Base-by-base conservation (phyloP, 2,888 invertebrate genomes). In the Trachelus iudaicus region DNA sequence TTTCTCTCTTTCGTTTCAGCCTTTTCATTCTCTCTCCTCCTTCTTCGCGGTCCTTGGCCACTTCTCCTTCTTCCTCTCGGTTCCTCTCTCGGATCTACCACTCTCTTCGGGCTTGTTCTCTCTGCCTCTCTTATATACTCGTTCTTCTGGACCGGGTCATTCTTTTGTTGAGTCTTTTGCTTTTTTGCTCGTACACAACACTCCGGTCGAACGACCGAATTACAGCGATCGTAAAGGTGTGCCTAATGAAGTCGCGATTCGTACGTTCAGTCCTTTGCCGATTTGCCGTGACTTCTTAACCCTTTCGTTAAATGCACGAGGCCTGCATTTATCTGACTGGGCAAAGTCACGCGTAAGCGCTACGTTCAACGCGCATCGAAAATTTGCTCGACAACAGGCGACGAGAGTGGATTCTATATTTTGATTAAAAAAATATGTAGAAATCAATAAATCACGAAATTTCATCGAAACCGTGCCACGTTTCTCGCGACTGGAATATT, bases 181-280 rank as follows among this genome's bases (percentile, higher is more conserved):
- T 82, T 83, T 83, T 86, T 85, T 84, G 83, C 81, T 80, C 73
- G 75, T 77, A 76, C 78, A 79, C 83, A 79, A 74, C 69, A 77
- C 37, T 75, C 75, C 69, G 71, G 37, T 77, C 76, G 80, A 77
- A 80, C 84, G 83, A 82, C 82, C 83, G 85, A 86, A 87, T 87
- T 87, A 85, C 87, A 80, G 83, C 81, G 84, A 87, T 85, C 84
- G 86, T 83, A 86, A 87, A 87, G 85, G 84, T 82, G 82, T 83
- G 85, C 85, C 86, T 88, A 88, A 88, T 88, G 86, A 88, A 88
- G 87, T 84, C 86, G 85, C 87, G 85, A 86, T 86, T 87, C 87
- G 84, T 80, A 81, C 85, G 83, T 86, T 87, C 83, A 81, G 82
- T 82, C 87, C 84, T 83, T 83, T 80, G 79, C 83, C 83, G 84